Percentiles rank a stretch among this genome's conserved stretches.
These are phyloP conservation scores for Galemys pyrenaicus DNA, from an alignment of 2,113 vertebrate species.

Conservation along the genomic window DNA sequence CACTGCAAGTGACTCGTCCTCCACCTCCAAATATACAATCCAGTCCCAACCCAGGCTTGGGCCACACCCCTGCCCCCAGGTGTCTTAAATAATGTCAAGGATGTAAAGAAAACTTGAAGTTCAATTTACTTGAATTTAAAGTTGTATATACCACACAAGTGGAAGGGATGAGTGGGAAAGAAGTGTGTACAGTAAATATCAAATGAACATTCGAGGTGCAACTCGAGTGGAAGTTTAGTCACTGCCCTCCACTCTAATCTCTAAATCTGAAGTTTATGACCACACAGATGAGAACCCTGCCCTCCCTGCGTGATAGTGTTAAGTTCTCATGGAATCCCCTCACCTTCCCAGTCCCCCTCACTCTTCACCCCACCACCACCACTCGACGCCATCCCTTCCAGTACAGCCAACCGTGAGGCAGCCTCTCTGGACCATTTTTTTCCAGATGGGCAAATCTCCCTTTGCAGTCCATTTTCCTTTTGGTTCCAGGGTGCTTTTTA, in stretches of 20 bases:
- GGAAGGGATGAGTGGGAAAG: background rate
- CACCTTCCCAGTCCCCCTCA: no score
- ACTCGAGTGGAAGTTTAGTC: background rate
- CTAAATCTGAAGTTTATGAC: background rate
- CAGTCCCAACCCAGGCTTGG: background rate
- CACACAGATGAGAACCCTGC: background rate
- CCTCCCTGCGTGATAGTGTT: background rate
- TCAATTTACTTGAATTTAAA: background rate
- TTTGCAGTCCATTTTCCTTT: background rate
- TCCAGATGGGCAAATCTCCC: background rate
- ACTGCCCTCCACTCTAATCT: background rate
- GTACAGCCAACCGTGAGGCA: background rate
- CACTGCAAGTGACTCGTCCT: no score
- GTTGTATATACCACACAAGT: background rate
- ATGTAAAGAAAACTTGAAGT: background rate
- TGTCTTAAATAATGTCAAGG: background rate
- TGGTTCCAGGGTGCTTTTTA: background rate
- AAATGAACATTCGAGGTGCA: background rate
- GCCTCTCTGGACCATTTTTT: background rate
- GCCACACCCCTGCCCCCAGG: no score
- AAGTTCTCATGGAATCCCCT: background rate
- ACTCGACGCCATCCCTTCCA: background rate
- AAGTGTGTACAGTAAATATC: background rate
- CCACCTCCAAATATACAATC: background rate
- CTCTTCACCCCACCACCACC: no score